Base-by-base conservation (phyloP, 2,797 vertebrate species). In the Sebastes umbrosus region DNA sequence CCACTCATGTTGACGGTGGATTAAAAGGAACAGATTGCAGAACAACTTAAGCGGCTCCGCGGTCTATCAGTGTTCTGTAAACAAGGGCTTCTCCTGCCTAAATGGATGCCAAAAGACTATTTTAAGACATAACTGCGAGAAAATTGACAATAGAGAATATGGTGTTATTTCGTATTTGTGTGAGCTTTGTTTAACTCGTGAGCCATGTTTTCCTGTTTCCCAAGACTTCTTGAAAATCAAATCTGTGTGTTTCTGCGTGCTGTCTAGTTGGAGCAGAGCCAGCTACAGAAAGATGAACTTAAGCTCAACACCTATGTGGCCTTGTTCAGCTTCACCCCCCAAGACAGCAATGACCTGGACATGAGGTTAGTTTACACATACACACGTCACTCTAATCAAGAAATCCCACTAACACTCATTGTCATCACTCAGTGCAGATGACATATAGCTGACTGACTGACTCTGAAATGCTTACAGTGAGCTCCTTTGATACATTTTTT, bases 261-360 rank as follows among this genome's bases (percentile, higher is more conserved):
- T 84, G 60, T 84, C 59, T 87, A 94, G 72, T 90, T 99, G 97
- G 96, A 95, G 90, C 93, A 85, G 79, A 89, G 70, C 84, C 91
- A 95, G 84, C 89, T 96, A 79, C 93, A 94, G 91, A 97, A 96
- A 94, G 97, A 97, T 73, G 77, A 95, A 69, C 92, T 97, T 79
- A 96, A 96, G 90, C 95, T 97, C 89, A 97, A 96, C 95, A 97
- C 96, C 88, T 99, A 97, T 8, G 97, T 99, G 95, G 98, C 99
- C 96, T 97, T 99, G 96, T 97, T 97, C 94, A 97, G 95, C 93
- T 99, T 97, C 94, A 94, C 93, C 73, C 95, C 97, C 75, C 98
- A 99, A 90, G 97, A 99, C 80, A 97, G 93, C 79, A 96, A 98
- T 84, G 98, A 99, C 91, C 96, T 99, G 95, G 97, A 99, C 93